Evolutionary conservation across 2,888 invertebrate genomes (phyloP), one percentile per base, ranked within the genome.

Genomic region (Drosophila kanekoi): DNA sequence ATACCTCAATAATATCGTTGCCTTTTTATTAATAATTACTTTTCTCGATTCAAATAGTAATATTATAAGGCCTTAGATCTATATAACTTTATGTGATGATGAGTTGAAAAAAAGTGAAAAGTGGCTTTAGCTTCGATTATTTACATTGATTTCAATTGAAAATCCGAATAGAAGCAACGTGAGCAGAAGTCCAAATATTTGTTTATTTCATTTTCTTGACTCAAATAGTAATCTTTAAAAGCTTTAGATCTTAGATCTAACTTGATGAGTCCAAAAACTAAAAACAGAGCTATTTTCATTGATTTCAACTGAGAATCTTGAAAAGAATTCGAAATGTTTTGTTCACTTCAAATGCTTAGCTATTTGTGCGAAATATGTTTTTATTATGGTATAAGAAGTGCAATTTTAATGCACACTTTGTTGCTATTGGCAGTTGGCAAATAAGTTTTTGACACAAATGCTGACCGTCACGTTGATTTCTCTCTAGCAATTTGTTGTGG

Each of bases 401-500:
- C 69, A 69, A 47, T 47, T 47, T 23, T 44, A 35, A 59, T 60
- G 52, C 28, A 9, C 37, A 61, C 66, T 56, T 72, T 72, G 72
- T 65, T 66, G 70, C 16, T 18, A 32, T 44, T 66, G 47, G 32
- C 33, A 44, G 44, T 32, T 49, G 67, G 3, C 64, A 60, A 60
- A 70, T 47, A 74, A 51, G 63, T 74, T 59, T 45, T 80, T 67
- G 65, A 66, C 72, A 61, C 59, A 72, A 68, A 69, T 77, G 70
- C 63, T 64, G 64, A 54, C 54, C 70, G 44, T 20, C 68, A 68
- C 63, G 51, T 62, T 72, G 56, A 69, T 66, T 80, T 79, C 77
- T 79, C 77, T 70, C 78, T 67, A 32, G 57, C 75, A 85, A 71
- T 79, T 85, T 77, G 69, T 58, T 78, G 66, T 66, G 61, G 59